Base-by-base conservation (phyloP, 2,797 vertebrate genomes). In the Lophius americanus region DNA sequence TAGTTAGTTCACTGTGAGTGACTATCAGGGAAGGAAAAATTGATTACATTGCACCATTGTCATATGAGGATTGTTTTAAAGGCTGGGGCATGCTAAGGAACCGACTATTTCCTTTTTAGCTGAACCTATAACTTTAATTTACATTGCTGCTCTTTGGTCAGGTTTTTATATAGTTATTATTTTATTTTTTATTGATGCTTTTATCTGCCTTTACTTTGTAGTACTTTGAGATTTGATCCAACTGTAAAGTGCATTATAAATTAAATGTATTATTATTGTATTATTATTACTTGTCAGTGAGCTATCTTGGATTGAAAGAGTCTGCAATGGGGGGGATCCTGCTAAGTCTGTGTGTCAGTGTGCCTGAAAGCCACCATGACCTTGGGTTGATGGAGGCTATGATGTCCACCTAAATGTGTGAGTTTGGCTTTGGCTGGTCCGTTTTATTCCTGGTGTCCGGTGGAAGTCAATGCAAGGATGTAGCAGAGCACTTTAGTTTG, bases 251-350 rank as follows among this genome's bases (percentile, higher is more conserved):
- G 23, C 23, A 23, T 23, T 23, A 23, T 23, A 23, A 23, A 23
- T 23, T 23, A 23, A 23, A 23, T 23, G 23, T 23, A 23, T 23
- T 23, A 23, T 23, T 23, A 23, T 23, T 23, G 2, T 23, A 23
- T 23, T 23, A 23, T 23, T 23, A 23, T 23, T 23, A 23, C 23
- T 23, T 23, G 3, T 74, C 73, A 55, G 71, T 84, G 73, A 75
- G 70, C 81, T 86, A 79, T 77, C 41, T 75, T 39, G 48, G 61
- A 67, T 81, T 88, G 78, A 89, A 88, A 85, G 60, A 56, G 53
- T 49, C 81, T 79, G 76, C 75, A 77, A 76, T 70, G 73, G 81
- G 71, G 23, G 66, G 82, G 86, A 80, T 73, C 3, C 43, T 62
- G 60, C 32, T 58, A 57, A 60, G 42, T 58, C 42, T 60, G 67